A percentile compares a stretch with the other conserved stretches of the same genome.
These are phyloP conservation scores for Apolygus lucorum DNA, from an alignment of 1,140 invertebrate species.

Conservation along the genomic window DNA sequence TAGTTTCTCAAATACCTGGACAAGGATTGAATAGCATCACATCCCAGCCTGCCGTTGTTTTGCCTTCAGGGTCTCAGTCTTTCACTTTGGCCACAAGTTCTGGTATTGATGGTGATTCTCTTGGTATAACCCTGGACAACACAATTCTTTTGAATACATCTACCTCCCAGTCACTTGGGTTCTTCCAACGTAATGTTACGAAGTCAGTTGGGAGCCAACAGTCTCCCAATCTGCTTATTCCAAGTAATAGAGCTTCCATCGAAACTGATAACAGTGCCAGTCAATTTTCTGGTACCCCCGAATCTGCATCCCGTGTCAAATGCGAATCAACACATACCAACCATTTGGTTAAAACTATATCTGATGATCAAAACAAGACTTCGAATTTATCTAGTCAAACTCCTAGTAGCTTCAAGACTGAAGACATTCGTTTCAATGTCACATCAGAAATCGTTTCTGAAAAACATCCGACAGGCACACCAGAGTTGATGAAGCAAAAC, in stretches of 20 bases:
- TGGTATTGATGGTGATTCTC: slow-evolving; percentile 25
- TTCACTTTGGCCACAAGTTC: slow-evolving; percentile 28
- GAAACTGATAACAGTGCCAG: slow-evolving; percentile 5
- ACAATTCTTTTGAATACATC: slow-evolving; percentile 30
- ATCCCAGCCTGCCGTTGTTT: slow-evolving; percentile 33
- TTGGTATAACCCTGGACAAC: slow-evolving; percentile 31
- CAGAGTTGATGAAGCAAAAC: neutral
- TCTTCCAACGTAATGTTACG: slow-evolving; percentile 27
- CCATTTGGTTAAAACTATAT: neutral
- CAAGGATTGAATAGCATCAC: slow-evolving; percentile 29
- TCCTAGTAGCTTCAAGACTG: neutral
- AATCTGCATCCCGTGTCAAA: neutral
- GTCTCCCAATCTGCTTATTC: slow-evolving; percentile 5
- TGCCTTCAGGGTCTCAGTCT: slow-evolving; percentile 31
- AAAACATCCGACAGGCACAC: neutral
- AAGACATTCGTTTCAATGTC: neutral
- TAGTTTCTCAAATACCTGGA: slow-evolving; percentile 28
- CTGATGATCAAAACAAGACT: neutral
- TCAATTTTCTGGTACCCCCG: neutral
- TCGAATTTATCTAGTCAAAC: neutral
- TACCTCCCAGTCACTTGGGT: slow-evolving; percentile 27
- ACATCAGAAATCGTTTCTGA: neutral
- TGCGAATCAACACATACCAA: neutral
- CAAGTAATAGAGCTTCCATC: neutral
- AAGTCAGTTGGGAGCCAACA: slow-evolving; percentile 9